Base-by-base conservation (phyloP, 2,113 vertebrate genomes). In the Nycticorax nycticorax region DNA sequence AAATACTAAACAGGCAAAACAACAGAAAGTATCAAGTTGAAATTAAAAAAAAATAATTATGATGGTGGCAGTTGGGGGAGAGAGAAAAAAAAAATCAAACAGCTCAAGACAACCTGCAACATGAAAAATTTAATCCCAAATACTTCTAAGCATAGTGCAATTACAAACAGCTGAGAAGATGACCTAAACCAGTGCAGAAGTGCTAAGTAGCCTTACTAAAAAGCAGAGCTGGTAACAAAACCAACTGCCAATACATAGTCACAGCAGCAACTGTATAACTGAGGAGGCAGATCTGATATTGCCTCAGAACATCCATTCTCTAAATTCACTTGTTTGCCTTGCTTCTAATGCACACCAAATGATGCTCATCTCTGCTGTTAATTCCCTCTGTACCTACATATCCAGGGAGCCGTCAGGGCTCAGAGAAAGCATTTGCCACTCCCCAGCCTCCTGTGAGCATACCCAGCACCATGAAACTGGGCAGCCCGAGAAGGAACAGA, bases 301-400 rank as follows among this genome's bases (percentile, higher is more conserved):
- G 59, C 64, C 73, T 81, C 53, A 19, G 56, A 85, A 92, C 60
- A 92, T 28, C 32, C 20, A 13, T 67, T 63, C 78, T 56, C 82
- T 69, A 56, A 86, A 82, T 71, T 76, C 80, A 79, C 78, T 78
- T 83, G 62, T 77, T 81, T 73, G 67, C 68, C 63, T 75, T 89
- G 76, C 47, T 93, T 56, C 81, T 68, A 77, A 81, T 8, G 53
- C 83, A 72, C 60, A 67, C 39, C 48, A 91, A 83, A 74, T 7
- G 12, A 73, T 72, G 71, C 30, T 85, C 39, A 79, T 53, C 30
- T 66, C 64, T 73, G 64, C 48, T 32, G 35, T 55, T 60, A 66
- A 88, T 62, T 84, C 82, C 59, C 75, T 71, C 72, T 48, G 45
- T 41, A 67, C 71, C 75, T 37, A 3, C 39, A 35, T 8, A 82